Evolutionary conservation across 1,140 invertebrate species (phyloP).

Genomic region (Eueides isabella): DNA sequence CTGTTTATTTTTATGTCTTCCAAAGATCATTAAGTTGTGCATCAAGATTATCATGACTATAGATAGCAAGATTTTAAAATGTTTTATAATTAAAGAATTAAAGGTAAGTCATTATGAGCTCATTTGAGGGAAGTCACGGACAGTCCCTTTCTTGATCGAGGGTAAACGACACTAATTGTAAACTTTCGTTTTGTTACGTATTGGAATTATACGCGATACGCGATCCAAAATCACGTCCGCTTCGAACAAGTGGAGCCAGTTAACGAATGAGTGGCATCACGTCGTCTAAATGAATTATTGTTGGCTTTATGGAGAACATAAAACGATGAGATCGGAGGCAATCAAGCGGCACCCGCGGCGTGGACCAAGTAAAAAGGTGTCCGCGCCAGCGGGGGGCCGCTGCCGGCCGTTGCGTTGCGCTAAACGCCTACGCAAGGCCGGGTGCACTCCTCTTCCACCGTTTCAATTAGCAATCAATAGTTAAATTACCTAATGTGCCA

Average conservation of each 20-base stretch:
- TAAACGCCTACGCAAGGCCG: conserved; percentile 65
- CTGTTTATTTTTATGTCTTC: conserved; percentile 29
- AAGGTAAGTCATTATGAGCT: conserved; percentile 37
- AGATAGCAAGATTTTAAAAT: conserved; percentile 34
- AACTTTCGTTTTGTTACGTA: conserved; percentile 40
- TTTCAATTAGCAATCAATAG: conserved; percentile 79
- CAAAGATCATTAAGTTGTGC: conserved; percentile 36
- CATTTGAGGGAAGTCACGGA: conserved; percentile 37
- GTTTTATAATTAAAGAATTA: conserved; percentile 37
- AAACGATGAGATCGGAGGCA: conserved; percentile 80
- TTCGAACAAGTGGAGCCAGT: conserved; percentile 66
- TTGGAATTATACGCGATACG: conserved; percentile 39
- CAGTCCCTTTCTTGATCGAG: conserved; percentile 35
- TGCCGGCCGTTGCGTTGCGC: conserved; percentile 53
- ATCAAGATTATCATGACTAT: conserved; percentile 37
- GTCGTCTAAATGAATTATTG: conserved; percentile 82
- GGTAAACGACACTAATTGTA: conserved; percentile 42
- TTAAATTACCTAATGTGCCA: conserved; percentile 60
- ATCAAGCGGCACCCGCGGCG: conserved; percentile 78
- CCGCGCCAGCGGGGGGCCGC: conserved; percentile 64
- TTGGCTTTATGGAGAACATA: conserved; percentile 80
- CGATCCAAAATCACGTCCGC: conserved; percentile 58
- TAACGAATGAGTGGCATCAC: conserved; percentile 79
- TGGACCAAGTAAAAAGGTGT: conserved; percentile 76
- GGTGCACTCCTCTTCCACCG: conserved; percentile 57